phyloP scores from a whole-genome alignment of 1,140 invertebrate genomes.

The Ceratoteleas bidentatus region DNA sequence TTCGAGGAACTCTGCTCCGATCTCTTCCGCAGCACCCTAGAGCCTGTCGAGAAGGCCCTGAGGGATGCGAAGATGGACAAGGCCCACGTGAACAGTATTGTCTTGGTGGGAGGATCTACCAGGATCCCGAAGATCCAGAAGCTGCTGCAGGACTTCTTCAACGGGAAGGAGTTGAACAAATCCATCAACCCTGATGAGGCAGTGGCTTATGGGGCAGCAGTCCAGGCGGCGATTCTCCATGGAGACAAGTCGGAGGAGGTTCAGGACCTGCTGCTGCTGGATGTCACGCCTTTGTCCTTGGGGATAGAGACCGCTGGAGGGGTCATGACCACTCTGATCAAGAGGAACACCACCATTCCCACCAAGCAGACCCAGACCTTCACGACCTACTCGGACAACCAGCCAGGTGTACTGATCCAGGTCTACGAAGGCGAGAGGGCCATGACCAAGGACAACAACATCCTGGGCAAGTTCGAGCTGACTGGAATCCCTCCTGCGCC shows the following conservation, averaged over 20 bases:
- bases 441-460: conserved; percentile 90
- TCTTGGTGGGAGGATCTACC: conserved; percentile 84
- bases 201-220: conserved; percentile 88
- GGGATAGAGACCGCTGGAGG: conserved; percentile 86
- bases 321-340: conserved; percentile 86
- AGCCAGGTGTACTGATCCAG: conserved; percentile 87
- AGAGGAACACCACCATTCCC: conserved; percentile 86
- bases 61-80: conserved; percentile 89
- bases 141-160: conserved; percentile 84
- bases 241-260: conserved; percentile 82
- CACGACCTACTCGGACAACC: conserved; percentile 87
- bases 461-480: conserved; percentile 89
- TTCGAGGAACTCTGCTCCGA: no score
- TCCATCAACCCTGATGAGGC: conserved; percentile 89
- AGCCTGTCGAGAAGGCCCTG: conserved; percentile 87
- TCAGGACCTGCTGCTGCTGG: conserved; percentile 89
- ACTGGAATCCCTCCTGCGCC: conserved; percentile 92
- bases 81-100: conserved; percentile 82
- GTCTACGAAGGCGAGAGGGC: conserved; percentile 91
- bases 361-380: conserved; percentile 86
- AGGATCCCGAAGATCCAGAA: conserved; percentile 85
- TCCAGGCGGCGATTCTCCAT: conserved; percentile 87
- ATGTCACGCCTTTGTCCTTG: conserved; percentile 85
- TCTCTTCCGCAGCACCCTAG: no score
- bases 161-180: conserved; percentile 86